Percentiles rank a stretch among this genome's conserved stretches.
These are phyloP conservation scores for Pelodytes ibericus DNA, from an alignment of 2,797 vertebrate species.

Conservation along the genomic window DNA sequence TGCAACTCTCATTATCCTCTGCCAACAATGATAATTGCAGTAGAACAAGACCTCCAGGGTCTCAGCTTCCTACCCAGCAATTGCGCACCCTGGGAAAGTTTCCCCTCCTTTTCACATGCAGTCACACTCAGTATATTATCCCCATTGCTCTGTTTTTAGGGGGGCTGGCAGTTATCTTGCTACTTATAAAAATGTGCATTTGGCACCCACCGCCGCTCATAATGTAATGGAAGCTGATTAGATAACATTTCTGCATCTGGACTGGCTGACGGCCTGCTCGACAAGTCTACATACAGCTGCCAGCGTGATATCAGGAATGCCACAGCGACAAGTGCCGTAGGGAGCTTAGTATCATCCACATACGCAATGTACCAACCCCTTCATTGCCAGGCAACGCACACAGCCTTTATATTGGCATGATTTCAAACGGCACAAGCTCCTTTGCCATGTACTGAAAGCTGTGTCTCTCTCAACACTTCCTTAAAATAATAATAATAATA, in stretches of 20 bases:
- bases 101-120: not conserved
- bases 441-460: not conserved
- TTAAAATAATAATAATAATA: too few species aligned
- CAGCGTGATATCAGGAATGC: slow-evolving; percentile 40
- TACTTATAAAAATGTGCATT: slow-evolving; percentile 37
- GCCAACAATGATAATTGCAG: not conserved
- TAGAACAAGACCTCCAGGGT: not conserved
- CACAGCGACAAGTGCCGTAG: not conserved
- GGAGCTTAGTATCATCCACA: not conserved
- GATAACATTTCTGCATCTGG: slow-evolving; percentile 34
- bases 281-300: slow-evolving; percentile 31
- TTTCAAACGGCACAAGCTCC: not conserved
- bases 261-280: not conserved
- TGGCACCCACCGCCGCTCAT: slow-evolving; percentile 26
- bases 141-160: not conserved
- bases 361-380: not conserved
- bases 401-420: not conserved
- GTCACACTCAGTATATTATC: not conserved
- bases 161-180: slow-evolving; percentile 6
- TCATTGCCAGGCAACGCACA: slow-evolving; percentile 1
- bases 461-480: not conserved
- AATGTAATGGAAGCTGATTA: slow-evolving; percentile 50
- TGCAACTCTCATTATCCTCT: too few species aligned
- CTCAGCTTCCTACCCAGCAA: not conserved
- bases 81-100: not conserved